These are phyloP conservation scores for Ptiloglossa arizonensis DNA, from an alignment of 1,140 invertebrate genomes.

Conservation along the genomic window DNA sequence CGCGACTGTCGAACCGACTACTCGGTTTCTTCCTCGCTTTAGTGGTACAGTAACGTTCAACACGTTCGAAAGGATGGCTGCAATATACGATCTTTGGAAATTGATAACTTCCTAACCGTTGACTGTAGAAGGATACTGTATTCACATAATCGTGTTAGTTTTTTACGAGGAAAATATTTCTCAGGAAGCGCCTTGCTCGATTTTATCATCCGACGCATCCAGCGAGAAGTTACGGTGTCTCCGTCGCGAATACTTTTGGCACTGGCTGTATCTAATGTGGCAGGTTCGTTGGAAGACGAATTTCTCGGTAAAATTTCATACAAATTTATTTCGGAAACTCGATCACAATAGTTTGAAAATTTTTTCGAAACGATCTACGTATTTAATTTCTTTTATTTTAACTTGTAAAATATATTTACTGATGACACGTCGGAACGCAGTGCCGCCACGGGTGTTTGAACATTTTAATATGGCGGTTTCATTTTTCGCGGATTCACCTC, in stretches of 20 bases:
- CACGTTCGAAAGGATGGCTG: conserved; percentile 29
- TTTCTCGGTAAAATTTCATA: conserved; percentile 56
- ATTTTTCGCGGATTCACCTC: conserved; percentile 40
- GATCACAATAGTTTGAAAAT: conserved; percentile 27
- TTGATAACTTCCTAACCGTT: conserved; percentile 65
- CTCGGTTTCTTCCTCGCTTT: conserved; percentile 69
- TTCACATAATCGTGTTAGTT: conserved; percentile 72
- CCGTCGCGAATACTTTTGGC: conserved; percentile 41
- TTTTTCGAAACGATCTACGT: conserved; percentile 41
- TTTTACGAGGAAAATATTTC: conserved; percentile 65
- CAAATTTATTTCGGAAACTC: conserved; percentile 53
- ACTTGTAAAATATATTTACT: conserved; percentile 50
- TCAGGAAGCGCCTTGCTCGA: conserved; percentile 65
- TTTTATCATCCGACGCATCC: conserved; percentile 61
- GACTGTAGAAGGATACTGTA: conserved; percentile 35
- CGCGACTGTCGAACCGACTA: conserved; percentile 55
- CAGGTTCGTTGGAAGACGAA: conserved; percentile 56
- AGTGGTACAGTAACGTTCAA: conserved; percentile 67
- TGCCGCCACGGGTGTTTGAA: conserved; percentile 76
- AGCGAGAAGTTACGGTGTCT: neutral
- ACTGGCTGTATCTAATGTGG: conserved; percentile 68
- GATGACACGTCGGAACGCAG: conserved; percentile 44
- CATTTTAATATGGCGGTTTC: conserved; percentile 65
- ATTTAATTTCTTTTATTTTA: conserved; percentile 53
- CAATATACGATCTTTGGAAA: conserved; percentile 48